Evolutionary conservation across 2,888 invertebrate species (phyloP).

Genomic region (Epicampocera succincta): DNA sequence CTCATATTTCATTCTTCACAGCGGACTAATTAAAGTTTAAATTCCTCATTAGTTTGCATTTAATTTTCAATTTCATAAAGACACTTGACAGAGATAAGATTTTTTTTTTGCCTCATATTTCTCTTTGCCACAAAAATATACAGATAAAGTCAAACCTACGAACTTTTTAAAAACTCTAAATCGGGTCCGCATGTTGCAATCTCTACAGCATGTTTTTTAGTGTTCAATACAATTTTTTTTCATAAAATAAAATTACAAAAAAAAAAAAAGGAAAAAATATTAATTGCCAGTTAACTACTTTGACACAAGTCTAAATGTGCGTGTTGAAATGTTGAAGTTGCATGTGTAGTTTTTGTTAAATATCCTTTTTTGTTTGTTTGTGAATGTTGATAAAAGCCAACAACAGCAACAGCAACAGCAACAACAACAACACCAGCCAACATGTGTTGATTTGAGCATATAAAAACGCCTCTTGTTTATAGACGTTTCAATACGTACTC

Average conservation of each 20-base stretch:
- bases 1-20: slow-evolving; percentile 18
- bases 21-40: slow-evolving; percentile 71
- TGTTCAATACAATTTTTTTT: neutral
- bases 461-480: slow-evolving; percentile 58
- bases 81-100: slow-evolving; percentile 27
- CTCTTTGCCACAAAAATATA: slow-evolving; percentile 55
- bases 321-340: slow-evolving; percentile 64
- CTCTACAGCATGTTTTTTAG: neutral
- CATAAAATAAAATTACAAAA: no score
- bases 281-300: slow-evolving; percentile 69
- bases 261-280: slow-evolving; percentile 12
- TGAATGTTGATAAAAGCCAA: slow-evolving; percentile 17
- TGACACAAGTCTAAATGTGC: slow-evolving; percentile 68
- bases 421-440: slow-evolving; percentile 14
- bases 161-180: slow-evolving; percentile 11
- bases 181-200: slow-evolving; percentile 49
- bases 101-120: slow-evolving; percentile 1
- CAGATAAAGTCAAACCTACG: slow-evolving; percentile 63
- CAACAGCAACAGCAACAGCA: slow-evolving; percentile 22
- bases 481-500: slow-evolving; percentile 19
- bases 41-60: slow-evolving; percentile 73
- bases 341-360: slow-evolving; percentile 50
- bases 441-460: neutral
- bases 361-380: slow-evolving; percentile 44
- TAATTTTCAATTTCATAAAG: slow-evolving; percentile 70